Conservation (phyloP, 2,113 vertebrate species). For the Halichoeres trimaculatus region DNA sequence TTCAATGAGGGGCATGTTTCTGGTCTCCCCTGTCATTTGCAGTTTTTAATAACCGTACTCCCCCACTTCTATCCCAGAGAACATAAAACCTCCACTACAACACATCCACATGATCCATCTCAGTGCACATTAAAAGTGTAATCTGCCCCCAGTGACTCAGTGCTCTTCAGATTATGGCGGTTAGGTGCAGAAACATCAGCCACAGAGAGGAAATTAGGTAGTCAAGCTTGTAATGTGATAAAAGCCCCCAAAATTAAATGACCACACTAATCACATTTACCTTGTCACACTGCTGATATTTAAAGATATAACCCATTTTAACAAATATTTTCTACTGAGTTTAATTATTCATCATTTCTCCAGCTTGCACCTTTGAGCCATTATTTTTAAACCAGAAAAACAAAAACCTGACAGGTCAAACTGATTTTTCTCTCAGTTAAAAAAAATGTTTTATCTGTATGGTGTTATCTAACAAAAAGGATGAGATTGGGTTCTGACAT, state of each 20-base stretch:
- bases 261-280: slow-evolving; percentile 40
- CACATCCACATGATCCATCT: slow-evolving; percentile 26
- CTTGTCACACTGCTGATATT: not conserved
- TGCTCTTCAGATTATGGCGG: slow-evolving; percentile 34
- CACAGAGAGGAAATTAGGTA: slow-evolving; percentile 10
- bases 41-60: too few relatives aligned
- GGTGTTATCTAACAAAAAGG: too few relatives aligned
- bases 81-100: slow-evolving; percentile 15
- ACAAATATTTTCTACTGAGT: not conserved
- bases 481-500: too few relatives aligned
- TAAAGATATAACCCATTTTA: not conserved
- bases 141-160: slow-evolving; percentile 43
- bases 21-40: too few relatives aligned
- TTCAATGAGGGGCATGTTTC: not conserved
- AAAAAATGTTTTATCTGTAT: too few relatives aligned
- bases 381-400: slow-evolving; percentile 28
- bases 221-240: slow-evolving; percentile 30
- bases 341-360: slow-evolving; percentile 35
- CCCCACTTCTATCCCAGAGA: too few relatives aligned
- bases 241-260: slow-evolving; percentile 23
- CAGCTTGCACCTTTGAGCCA: slow-evolving; percentile 17
- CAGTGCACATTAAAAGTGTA: slow-evolving; percentile 23
- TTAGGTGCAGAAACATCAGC: slow-evolving; percentile 11
- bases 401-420: slow-evolving; percentile 23
- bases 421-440: slow-evolving; percentile 15